Evolutionary conservation across 1,140 invertebrate genomes (phyloP).

Genomic region (Elysia chlorotica): DNA sequence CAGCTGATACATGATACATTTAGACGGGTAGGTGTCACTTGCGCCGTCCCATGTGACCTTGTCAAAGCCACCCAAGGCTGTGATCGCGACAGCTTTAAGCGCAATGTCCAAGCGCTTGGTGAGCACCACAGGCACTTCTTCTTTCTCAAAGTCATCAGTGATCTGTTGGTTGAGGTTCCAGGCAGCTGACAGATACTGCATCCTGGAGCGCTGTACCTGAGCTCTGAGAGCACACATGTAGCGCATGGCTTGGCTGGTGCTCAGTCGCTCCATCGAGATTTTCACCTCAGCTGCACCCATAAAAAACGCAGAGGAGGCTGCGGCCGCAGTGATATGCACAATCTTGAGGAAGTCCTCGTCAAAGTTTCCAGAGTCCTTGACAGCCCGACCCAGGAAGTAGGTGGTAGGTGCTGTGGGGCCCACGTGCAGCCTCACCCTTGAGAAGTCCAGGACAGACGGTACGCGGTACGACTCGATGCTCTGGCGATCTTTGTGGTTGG

Average conservation of each 20-base stretch:
- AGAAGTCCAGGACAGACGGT: conserved; percentile 40
- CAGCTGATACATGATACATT: conserved; percentile 47
- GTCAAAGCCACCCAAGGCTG: conserved; percentile 39
- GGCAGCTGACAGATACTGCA: conserved; percentile 39
- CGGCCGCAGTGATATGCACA: conserved; percentile 36
- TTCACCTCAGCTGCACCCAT: conserved; percentile 41
- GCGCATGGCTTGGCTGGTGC: conserved; percentile 34
- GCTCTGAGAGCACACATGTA: conserved; percentile 38
- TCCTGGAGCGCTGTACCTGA: conserved; percentile 34
- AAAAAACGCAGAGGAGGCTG: conserved; percentile 38
- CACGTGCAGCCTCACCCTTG: conserved; percentile 38
- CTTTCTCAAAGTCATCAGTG: conserved; percentile 31
- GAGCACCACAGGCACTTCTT: conserved; percentile 7
- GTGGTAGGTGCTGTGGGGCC: conserved; percentile 39
- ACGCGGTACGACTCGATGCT: conserved; percentile 39
- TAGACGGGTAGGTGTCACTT: conserved; percentile 38
- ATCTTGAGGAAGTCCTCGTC: conserved; percentile 41
- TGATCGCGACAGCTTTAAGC: conserved; percentile 36
- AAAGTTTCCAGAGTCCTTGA: conserved; percentile 41
- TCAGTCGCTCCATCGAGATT: conserved; percentile 39
- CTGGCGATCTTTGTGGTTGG: conserved; percentile 28
- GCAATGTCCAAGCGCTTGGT: conserved; percentile 36
- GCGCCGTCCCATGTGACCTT: conserved; percentile 41
- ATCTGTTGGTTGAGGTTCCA: conserved; percentile 45
- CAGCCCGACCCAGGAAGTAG: conserved; percentile 37